Conservation (phyloP, 2,888 invertebrate species). For the Sipunculus nudus region DNA sequence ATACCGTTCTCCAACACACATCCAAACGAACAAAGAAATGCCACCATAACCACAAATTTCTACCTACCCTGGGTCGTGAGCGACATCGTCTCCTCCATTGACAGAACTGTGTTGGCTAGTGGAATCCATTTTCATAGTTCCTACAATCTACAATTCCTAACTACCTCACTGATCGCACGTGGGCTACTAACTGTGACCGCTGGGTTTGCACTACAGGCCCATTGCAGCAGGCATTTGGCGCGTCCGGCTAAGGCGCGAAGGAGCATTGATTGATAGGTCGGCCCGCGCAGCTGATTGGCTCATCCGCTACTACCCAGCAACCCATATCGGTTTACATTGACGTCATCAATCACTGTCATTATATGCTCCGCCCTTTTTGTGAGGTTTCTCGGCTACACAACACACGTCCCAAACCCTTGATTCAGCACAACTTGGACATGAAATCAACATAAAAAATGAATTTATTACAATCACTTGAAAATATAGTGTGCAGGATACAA, state of each 20-base stretch:
- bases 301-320: conserved; percentile 43
- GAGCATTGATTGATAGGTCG: conserved; percentile 50
- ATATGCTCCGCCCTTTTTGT: too few species aligned
- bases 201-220: conserved; percentile 26
- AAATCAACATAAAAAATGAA: too few species aligned
- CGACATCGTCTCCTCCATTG: conserved; percentile 76
- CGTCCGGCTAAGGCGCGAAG: conserved; percentile 50
- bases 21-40: conserved; percentile 1
- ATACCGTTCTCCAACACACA: not conserved
- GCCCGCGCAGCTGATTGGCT: conserved; percentile 44
- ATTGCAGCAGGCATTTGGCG: conserved; percentile 54
- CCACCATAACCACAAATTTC: not conserved
- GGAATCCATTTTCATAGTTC: conserved; percentile 59
- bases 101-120: conserved; percentile 48
- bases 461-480: too few species aligned
- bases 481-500: too few species aligned
- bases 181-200: not conserved
- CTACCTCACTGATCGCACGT: conserved; percentile 12
- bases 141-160: conserved; percentile 17
- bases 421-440: too few species aligned
- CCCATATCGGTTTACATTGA: conserved; percentile 46
- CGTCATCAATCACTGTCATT: conserved; percentile 44
- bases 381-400: too few species aligned
- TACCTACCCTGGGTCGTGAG: conserved; percentile 92
- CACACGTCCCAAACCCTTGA: too few species aligned